Conservation (phyloP, 2,888 invertebrate genomes). For the Napeogenes inachia region DNA sequence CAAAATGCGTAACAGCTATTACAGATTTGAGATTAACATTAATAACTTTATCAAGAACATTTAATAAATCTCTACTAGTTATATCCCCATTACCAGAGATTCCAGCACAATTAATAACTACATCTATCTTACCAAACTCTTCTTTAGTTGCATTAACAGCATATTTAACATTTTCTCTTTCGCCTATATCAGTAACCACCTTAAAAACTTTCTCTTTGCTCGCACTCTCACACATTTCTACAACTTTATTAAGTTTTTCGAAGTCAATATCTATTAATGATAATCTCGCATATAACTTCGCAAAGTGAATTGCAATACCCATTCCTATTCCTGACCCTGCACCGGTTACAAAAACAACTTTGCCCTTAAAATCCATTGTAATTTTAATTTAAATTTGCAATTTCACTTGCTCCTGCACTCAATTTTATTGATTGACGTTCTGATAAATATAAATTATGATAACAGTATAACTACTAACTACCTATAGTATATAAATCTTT, state of each 20-base stretch:
- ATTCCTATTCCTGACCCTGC: constrained; percentile 3
- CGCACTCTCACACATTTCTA: background rate
- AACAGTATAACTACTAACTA: too few relatives aligned
- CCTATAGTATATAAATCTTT: too few relatives aligned
- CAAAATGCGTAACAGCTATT: constrained; percentile 38
- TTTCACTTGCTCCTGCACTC: too few relatives aligned
- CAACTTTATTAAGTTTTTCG: constrained; percentile 2
- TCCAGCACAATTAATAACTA: constrained; percentile 12
- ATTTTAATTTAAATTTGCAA: background rate
- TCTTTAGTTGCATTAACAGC: constrained; percentile 4
- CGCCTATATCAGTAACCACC: background rate
- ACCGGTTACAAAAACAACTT: constrained; percentile 3
- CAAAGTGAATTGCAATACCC: constrained; percentile 4
- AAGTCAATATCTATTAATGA: constrained; percentile 9
- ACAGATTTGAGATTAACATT: constrained; percentile 43
- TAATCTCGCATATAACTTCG: background rate
- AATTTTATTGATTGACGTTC: too few relatives aligned
- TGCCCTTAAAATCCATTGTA: background rate
- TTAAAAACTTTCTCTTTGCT: constrained; percentile 11
- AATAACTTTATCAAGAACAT: constrained; percentile 39
- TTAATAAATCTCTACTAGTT: constrained; percentile 35
- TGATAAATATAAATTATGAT: too few relatives aligned
- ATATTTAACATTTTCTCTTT: constrained; percentile 6
- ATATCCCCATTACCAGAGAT: constrained; percentile 36
- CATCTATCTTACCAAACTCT: constrained; percentile 10